Evolutionary conservation across 2,888 invertebrate genomes (phyloP), one percentile per base, ranked within the genome.

Genomic region (Megalurothrips usitatus): DNA sequence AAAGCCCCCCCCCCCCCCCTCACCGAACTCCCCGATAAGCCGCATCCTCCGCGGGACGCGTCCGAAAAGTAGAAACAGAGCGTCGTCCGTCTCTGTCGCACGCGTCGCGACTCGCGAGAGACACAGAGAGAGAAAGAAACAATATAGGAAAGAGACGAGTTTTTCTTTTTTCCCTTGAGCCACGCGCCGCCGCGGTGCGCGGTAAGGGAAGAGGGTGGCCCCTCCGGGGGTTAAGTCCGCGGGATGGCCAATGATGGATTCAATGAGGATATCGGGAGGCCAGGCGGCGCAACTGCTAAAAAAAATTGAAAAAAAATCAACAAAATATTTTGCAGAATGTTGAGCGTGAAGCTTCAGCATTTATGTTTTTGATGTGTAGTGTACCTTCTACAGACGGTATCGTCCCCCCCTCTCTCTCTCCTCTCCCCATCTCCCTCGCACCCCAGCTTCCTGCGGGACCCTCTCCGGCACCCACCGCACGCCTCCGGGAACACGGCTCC

Each of bases 401-500:
- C 19, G 52, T 52, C 52, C 14, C 52, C 63, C 23, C 23, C n/a
- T 11, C 68, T 23, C 68, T 75, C 23, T 23, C 68, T 68, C 68
- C 68, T 75, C 68, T 75, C 68, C 10, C 68, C 26, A 2, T 75
- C 68, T 23, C 68, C 23, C 68, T 23, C 68, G 2, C 68, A 23
- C 68, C 14, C 58, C 4, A 17, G 14, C 58, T 9, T 17, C 58
- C 58, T 17, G 14, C 19, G 58, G 34, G 34, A 43, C 68, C 26
- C 68, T 26, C 68, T 1, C 26, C 68, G 68, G 23, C 68, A 23
- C n/a, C 68, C 52, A 17, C 52, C 23, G 68, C 68, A 11, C 4
- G 26, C 68, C 68, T 75, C 68, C 68, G 68, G 68, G 68, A 75
- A 75, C 68, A 75, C 68, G 68, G 68, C 26, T 26, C 68, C 23